phyloP scores from a whole-genome alignment of 2,113 vertebrate genomes.

The Anseranas semipalmata region DNA sequence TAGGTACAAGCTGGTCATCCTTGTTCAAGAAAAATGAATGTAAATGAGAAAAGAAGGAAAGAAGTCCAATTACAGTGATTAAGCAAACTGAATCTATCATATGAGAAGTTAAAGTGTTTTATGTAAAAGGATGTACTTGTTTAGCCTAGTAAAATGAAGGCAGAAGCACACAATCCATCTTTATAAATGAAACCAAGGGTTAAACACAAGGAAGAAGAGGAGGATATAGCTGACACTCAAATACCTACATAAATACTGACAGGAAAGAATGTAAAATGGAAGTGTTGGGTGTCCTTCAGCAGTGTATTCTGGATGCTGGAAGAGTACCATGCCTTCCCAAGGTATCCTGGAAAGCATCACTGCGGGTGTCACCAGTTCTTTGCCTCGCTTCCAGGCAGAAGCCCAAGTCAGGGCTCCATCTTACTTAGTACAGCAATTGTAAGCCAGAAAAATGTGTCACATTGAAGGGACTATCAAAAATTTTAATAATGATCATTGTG shows the following conservation, averaged over 20 bases:
- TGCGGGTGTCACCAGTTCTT: neutral
- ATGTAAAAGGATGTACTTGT: neutral
- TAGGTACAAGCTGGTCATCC: constrained; percentile 43
- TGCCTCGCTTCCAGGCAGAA: neutral
- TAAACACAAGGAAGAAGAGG: neutral
- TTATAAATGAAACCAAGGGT: neutral
- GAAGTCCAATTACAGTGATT: constrained; percentile 26
- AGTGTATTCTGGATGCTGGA: neutral
- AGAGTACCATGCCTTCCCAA: neutral
- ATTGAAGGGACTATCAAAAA: neutral
- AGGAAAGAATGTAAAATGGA: neutral
- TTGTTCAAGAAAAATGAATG: constrained; percentile 40
- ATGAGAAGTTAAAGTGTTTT: neutral
- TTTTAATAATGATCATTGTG: neutral
- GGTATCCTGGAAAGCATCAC: neutral
- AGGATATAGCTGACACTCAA: neutral
- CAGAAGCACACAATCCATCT: neutral
- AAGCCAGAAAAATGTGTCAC: neutral
- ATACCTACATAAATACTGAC: neutral
- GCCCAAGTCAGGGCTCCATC: neutral
- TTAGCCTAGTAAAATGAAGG: neutral
- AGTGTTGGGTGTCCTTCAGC: neutral
- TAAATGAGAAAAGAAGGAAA: constrained; percentile 56
- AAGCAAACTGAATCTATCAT: neutral
- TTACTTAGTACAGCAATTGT: neutral